phyloP scores from a whole-genome alignment of 2,113 vertebrate species.

The Lota lota region DNA sequence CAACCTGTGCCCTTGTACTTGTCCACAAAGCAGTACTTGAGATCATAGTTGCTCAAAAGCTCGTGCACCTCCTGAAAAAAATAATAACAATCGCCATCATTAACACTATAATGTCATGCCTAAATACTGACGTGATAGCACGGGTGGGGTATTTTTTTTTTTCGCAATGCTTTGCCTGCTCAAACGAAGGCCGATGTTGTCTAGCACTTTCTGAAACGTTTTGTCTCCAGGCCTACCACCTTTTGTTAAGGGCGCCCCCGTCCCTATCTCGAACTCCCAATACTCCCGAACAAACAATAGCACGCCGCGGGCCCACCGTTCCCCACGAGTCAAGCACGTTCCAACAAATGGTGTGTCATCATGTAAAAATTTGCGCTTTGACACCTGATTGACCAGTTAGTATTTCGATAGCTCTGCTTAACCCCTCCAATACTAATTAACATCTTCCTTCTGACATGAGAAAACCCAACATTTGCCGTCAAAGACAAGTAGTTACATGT shows the following conservation, averaged over 20 bases:
- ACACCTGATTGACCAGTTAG: too few relatives aligned
- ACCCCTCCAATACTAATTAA: background rate
- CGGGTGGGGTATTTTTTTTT: slow-evolving; percentile 28
- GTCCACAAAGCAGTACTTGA: slow-evolving; percentile 97
- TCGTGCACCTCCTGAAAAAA: slow-evolving; percentile 86
- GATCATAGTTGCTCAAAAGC: slow-evolving; percentile 83
- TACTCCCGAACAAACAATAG: slow-evolving; percentile 53
- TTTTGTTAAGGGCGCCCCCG: slow-evolving; percentile 60
- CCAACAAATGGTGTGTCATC: slow-evolving; percentile 37
- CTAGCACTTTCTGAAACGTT: slow-evolving; percentile 73
- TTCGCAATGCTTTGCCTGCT: slow-evolving; percentile 52
- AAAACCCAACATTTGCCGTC: too few relatives aligned
- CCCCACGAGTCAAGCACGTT: slow-evolving; percentile 68
- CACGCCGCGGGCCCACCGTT: slow-evolving; percentile 55
- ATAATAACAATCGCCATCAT: background rate
- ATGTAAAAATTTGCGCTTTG: slow-evolving; percentile 18
- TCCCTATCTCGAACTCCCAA: slow-evolving; percentile 68
- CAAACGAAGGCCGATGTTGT: slow-evolving; percentile 49
- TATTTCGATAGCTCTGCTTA: background rate
- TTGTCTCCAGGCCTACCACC: slow-evolving; percentile 67
- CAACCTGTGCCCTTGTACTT: slow-evolving; percentile 94
- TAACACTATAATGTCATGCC: background rate
- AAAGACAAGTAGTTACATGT: too few relatives aligned
- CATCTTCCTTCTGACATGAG: background rate
- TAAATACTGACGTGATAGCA: background rate